Conservation (phyloP, 2,888 invertebrate species). For the Sipunculus nudus region DNA sequence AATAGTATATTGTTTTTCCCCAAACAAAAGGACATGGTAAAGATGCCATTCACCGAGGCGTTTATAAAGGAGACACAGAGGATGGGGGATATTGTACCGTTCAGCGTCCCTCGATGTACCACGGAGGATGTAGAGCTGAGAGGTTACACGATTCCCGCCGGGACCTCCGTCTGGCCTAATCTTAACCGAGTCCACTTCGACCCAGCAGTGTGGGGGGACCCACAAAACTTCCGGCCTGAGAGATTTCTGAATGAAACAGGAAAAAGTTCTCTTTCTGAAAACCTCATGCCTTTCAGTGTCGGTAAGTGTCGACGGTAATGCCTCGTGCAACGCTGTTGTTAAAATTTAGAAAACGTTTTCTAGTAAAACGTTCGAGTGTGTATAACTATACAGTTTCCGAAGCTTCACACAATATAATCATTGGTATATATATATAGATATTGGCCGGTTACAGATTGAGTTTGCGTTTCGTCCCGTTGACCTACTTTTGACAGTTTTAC, state of each 20-base stretch:
- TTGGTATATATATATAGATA: no score
- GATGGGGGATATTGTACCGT: conserved; percentile 39
- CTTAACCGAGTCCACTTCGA: conserved; percentile 7
- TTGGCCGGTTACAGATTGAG: no score
- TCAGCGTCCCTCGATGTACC: conserved; percentile 41
- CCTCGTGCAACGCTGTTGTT: no score
- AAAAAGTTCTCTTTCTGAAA: neutral
- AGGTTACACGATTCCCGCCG: conserved; percentile 14
- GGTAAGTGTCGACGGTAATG: no score
- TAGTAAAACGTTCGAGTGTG: no score
- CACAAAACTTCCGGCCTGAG: conserved; percentile 3
- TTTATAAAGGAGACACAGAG: conserved; percentile 40
- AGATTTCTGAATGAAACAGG: conserved; percentile 9
- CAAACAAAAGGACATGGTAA: conserved; percentile 11
- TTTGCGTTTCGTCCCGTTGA: no score
- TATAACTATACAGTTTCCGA: no score
- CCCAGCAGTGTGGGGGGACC: conserved; percentile 7
- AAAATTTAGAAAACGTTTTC: no score
- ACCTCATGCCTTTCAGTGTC: conserved; percentile 12
- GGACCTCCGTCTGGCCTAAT: conserved; percentile 13
- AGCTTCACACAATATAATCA: no score
- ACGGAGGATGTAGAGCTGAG: conserved; percentile 2
- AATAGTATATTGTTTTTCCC: no score
- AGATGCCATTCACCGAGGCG: conserved; percentile 36
- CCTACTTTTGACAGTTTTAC: no score